phyloP scores from a whole-genome alignment of 1,140 invertebrate species.

The Megalonaias nervosa region DNA sequence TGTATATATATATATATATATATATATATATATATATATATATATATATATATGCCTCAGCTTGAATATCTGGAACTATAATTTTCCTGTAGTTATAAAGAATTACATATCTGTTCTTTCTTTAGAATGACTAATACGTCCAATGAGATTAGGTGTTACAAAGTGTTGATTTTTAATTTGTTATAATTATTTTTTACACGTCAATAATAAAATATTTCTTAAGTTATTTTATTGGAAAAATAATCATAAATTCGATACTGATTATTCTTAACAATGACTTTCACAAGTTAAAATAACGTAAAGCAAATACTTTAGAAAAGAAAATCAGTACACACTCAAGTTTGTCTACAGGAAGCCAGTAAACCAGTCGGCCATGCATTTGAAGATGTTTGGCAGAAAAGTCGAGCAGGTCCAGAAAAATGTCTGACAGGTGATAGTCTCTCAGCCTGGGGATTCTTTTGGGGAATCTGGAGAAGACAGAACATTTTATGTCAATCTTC shows the following conservation, averaged over 20 bases:
- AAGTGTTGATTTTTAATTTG: background rate
- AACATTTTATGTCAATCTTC: no score
- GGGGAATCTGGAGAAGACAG: no score
- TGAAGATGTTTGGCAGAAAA: constrained; percentile 86
- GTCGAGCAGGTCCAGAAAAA: constrained; percentile 86
- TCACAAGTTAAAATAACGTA: background rate
- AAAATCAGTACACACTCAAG: constrained; percentile 59
- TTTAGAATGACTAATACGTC: background rate
- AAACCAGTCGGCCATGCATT: constrained; percentile 85
- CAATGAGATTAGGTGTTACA: background rate
- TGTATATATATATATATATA: no score
- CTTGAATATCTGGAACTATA: background rate
- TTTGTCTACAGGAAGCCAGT: constrained; percentile 89
- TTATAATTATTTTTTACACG: background rate
- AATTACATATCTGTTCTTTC: background rate
- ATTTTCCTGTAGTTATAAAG: background rate
- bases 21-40: no score
- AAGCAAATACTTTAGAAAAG: background rate
- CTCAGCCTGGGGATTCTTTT: constrained; percentile 83
- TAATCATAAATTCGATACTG: background rate
- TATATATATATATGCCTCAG: background rate
- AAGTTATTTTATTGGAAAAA: background rate
- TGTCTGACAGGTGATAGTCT: constrained; percentile 85
- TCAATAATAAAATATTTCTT: background rate
- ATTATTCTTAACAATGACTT: background rate